Evolutionary conservation across 2,113 vertebrate genomes (phyloP).

Genomic region (Ciconia stormi): DNA sequence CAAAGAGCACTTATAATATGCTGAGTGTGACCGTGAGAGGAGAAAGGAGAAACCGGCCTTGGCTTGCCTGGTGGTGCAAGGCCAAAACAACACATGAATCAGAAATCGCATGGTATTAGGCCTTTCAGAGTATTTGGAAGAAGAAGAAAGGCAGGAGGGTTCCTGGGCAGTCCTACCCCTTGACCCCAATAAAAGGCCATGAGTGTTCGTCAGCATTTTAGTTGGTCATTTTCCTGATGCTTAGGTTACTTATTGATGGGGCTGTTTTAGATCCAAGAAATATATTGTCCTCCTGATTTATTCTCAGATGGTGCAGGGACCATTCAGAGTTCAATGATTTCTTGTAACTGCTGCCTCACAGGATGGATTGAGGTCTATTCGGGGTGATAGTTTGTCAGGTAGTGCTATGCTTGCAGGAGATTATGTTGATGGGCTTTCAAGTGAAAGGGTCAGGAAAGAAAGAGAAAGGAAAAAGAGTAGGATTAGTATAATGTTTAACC

Average conservation of each 20-base stretch:
- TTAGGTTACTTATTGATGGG: constrained; percentile 66
- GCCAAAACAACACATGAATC: not conserved
- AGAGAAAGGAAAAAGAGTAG: constrained; percentile 34
- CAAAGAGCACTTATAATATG: not conserved
- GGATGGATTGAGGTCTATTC: constrained; percentile 40
- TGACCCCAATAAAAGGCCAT: constrained; percentile 59
- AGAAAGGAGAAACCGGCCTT: not conserved
- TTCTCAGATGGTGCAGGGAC: constrained; percentile 30
- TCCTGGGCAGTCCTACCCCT: constrained; percentile 47
- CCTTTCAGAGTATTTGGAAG: constrained; percentile 20
- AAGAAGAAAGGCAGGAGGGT: constrained; percentile 24
- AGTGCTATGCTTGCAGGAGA: constrained; percentile 41
- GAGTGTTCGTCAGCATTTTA: constrained; percentile 54
- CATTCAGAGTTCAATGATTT: constrained; percentile 51
- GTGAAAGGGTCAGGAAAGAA: constrained; percentile 60
- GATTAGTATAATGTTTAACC: constrained; percentile 68
- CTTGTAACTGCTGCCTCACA: constrained; percentile 17
- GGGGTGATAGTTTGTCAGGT: not conserved
- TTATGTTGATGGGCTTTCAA: constrained; percentile 69
- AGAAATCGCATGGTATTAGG: not conserved
- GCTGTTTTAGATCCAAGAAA: constrained; percentile 59
- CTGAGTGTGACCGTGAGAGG: not conserved
- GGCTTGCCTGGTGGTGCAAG: not conserved
- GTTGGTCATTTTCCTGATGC: constrained; percentile 61
- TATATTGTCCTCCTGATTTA: constrained; percentile 68